phyloP scores from a whole-genome alignment of 2,888 invertebrate genomes.

The Nineta flava region DNA sequence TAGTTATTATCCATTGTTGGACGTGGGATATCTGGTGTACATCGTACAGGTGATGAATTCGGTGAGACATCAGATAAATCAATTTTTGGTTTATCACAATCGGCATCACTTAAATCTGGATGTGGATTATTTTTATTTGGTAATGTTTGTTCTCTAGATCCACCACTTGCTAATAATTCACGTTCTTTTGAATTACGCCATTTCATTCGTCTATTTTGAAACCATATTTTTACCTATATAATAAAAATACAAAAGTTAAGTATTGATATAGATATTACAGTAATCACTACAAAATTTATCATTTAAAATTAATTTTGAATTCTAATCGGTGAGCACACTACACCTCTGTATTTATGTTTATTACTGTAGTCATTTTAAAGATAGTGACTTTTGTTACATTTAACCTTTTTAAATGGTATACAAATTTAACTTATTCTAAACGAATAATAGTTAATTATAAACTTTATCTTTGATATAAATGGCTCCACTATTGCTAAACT shows the following conservation, averaged over 20 bases:
- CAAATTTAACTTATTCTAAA: too few relatives aligned
- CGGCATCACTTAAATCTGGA: slow-evolving; percentile 83
- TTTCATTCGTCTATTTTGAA: slow-evolving; percentile 97
- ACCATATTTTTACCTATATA: slow-evolving; percentile 77
- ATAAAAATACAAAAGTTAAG: slow-evolving; percentile 10
- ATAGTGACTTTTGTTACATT: too few relatives aligned
- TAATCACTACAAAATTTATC: too few relatives aligned
- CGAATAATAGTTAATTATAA: too few relatives aligned
- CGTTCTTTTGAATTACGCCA: slow-evolving; percentile 97
- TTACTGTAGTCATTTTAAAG: too few relatives aligned
- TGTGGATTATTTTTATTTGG: slow-evolving; percentile 96
- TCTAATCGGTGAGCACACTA: too few relatives aligned
- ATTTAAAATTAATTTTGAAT: too few relatives aligned
- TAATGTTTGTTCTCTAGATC: slow-evolving; percentile 85
- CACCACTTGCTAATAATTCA: slow-evolving; percentile 82
- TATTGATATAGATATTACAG: neutral
- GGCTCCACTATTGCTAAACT: too few relatives aligned
- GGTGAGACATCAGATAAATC: slow-evolving; percentile 38
- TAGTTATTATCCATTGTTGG: neutral
- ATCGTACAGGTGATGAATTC: slow-evolving; percentile 35
- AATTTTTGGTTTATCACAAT: slow-evolving; percentile 58
- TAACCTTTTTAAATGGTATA: too few relatives aligned
- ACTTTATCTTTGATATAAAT: too few relatives aligned
- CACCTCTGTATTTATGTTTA: too few relatives aligned
- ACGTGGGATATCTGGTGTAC: slow-evolving; percentile 19